Base-by-base conservation (phyloP, 1,140 invertebrate genomes). In the Drosophila bocqueti region DNA sequence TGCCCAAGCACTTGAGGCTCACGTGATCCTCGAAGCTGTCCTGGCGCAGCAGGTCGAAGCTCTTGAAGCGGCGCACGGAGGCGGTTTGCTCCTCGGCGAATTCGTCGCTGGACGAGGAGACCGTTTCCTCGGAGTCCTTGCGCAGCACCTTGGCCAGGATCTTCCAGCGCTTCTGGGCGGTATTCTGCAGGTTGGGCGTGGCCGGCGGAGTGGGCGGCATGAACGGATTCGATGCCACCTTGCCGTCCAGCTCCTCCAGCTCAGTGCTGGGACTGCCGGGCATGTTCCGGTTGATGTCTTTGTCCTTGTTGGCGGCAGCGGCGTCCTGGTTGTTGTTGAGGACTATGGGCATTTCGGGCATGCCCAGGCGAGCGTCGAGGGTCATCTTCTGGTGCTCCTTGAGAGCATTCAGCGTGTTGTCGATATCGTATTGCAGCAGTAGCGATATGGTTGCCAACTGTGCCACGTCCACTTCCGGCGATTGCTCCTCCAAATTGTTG, bases 71-170 rank as follows among this genome's bases (percentile, higher is more conserved):
- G 2, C 92, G 77, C 52, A 93, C 91, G 0, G 92, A 93, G 0
- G 91, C 92, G 0, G 80, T 92, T 49, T 87, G 87, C 49, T 91
- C 86, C 49, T 91, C 85, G n/a, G 71, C 50, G 21, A 90, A 91
- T 26, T 92, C 86, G 36, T 92, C 90, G 29, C 81, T 90, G 50
- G 85, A 91, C 0, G 85, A 91, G 38, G 82, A 89, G 0, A 92
- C 83, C 0, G 83, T 91, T 42, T 92, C 89, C 75, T 93, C 91
- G 58, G 94, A 92, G 74, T 94, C 81, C 42, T 94, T 94, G 38
- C 93, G 94, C 67, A 96, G 84, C 43, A 96, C 96, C 58, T 95
- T 95, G 16, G 96, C 96, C 61, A 96, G 93, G 16, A 96, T 94
- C 31, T 94, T 94, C 96, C 96, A 96, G 81, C 96, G 94, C 75